phyloP scores from a whole-genome alignment of 2,113 vertebrate genomes.

The Rhinoptilus africanus region DNA sequence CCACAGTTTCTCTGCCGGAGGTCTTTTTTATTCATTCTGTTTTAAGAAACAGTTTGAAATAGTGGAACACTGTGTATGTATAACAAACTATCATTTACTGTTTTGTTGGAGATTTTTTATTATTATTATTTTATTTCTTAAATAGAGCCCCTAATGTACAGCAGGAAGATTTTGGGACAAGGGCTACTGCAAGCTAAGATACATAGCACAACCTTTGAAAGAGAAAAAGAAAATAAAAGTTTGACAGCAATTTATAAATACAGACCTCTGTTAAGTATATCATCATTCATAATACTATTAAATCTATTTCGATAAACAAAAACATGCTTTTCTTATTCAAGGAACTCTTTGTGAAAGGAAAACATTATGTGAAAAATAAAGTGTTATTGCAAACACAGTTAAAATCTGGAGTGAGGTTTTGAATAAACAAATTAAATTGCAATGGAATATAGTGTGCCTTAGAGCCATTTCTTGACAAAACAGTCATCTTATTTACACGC shows the following conservation, averaged over 20 bases:
- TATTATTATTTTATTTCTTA: neutral
- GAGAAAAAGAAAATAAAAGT: constrained; percentile 60
- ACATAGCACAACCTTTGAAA: neutral
- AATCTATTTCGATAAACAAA: constrained; percentile 83
- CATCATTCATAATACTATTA: constrained; percentile 80
- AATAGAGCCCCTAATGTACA: neutral
- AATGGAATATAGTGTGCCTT: constrained; percentile 82
- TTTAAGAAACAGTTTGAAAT: neutral
- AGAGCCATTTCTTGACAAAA: constrained; percentile 95
- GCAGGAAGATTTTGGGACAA: neutral
- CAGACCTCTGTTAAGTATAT: constrained; percentile 70
- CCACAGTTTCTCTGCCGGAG: neutral
- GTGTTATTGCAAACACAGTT: constrained; percentile 89
- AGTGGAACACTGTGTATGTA: neutral
- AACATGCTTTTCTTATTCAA: constrained; percentile 77
- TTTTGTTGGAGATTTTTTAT: neutral
- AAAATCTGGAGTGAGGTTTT: constrained; percentile 87
- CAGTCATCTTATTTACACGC: constrained; percentile 99
- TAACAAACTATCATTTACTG: neutral
- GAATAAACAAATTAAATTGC: constrained; percentile 90
- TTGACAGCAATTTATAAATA: constrained; percentile 77
- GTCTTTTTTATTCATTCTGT: neutral
- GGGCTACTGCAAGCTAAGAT: neutral
- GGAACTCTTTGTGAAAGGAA: constrained; percentile 81
- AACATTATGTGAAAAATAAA: constrained; percentile 93